Evolutionary conservation across 2,888 invertebrate genomes (phyloP).

Genomic region (Chymomyza amoena): DNA sequence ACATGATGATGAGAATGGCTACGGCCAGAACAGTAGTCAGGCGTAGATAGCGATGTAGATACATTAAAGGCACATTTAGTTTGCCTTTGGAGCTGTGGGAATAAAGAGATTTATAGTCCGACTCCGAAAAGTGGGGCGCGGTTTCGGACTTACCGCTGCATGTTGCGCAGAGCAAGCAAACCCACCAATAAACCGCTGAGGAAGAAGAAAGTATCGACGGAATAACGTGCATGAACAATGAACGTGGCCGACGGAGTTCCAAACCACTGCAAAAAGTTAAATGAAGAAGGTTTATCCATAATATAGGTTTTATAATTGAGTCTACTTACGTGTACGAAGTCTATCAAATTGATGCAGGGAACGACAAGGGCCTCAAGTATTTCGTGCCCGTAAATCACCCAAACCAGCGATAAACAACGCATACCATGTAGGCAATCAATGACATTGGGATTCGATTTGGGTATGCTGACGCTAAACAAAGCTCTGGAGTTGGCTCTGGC

Average conservation of each 20-base stretch:
- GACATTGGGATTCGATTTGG: slow-evolving; percentile 34
- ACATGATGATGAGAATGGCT: slow-evolving; percentile 78
- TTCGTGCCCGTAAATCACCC: slow-evolving; percentile 77
- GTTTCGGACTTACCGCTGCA: slow-evolving; percentile 42
- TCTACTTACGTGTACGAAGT: slow-evolving; percentile 39
- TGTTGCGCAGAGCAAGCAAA: slow-evolving; percentile 45
- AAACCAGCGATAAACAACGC: slow-evolving; percentile 77
- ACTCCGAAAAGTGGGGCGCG: background rate
- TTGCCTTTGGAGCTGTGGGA: slow-evolving; percentile 44
- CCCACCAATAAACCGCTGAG: slow-evolving; percentile 81
- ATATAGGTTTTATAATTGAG: background rate
- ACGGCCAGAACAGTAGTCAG: slow-evolving; percentile 80
- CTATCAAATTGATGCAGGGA: slow-evolving; percentile 56
- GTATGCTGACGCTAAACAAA: slow-evolving; percentile 40
- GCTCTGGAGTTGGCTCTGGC: slow-evolving; percentile 50
- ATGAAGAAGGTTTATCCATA: background rate
- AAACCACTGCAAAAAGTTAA: slow-evolving; percentile 42
- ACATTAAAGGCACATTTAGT: slow-evolving; percentile 64
- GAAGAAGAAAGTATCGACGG: slow-evolving; percentile 82
- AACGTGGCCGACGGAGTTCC: slow-evolving; percentile 52
- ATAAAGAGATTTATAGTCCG: background rate
- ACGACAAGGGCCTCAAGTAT: background rate
- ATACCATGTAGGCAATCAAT: slow-evolving; percentile 77
- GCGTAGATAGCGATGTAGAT: slow-evolving; percentile 74
- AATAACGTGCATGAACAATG: slow-evolving; percentile 78